Base-by-base conservation (phyloP, 2,888 invertebrate genomes). In the Lasioglossum vierecki region DNA sequence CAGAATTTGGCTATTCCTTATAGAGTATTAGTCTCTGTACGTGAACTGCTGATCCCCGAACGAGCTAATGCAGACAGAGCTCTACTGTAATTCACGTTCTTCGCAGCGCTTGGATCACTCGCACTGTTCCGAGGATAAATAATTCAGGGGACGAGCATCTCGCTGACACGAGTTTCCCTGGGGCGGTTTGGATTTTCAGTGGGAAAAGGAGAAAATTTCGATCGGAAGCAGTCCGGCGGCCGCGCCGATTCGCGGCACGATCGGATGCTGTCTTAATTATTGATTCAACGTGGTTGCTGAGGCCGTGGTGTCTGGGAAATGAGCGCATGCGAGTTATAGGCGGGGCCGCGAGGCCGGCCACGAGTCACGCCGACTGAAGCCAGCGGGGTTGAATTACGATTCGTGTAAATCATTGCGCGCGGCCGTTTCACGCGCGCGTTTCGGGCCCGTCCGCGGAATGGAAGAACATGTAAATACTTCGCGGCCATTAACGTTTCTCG, bases 271-370 rank as follows among this genome's bases (percentile, higher is more conserved):
- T 87, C 85, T 89, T 88, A 87, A 88, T 89, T 88, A 89, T 88
- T 88, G 88, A 89, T 89, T 88, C 80, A 79, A 79, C 81, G 77
- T 80, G 85, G 88, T 80, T 73, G 84, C 80, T 57, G 86, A 81
- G 84, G 80, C 84, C 66, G n/a, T 83, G 88, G 76, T 85, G 88
- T 88, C 88, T 88, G 88, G 83, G 83, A 87, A 83, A 89, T 87
- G 87, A 79, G 87, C 88, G 88, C 88, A 89, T 89, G 88, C 88
- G 88, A 89, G 85, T 89, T 87, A 89, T 89, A 89, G 88, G 85
- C 82, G 88, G 87, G 87, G 85, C 85, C 73, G 88, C 79, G 79
- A 82, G 57, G 81, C 79, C 79, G 66, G 30, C 87, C 87, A 72
- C 80, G 85, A 85, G 85, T 79, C 87, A 79, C 82, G 83, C 72